phyloP scores from a whole-genome alignment of 2,113 vertebrate genomes.

The Eurystomus gularis region DNA sequence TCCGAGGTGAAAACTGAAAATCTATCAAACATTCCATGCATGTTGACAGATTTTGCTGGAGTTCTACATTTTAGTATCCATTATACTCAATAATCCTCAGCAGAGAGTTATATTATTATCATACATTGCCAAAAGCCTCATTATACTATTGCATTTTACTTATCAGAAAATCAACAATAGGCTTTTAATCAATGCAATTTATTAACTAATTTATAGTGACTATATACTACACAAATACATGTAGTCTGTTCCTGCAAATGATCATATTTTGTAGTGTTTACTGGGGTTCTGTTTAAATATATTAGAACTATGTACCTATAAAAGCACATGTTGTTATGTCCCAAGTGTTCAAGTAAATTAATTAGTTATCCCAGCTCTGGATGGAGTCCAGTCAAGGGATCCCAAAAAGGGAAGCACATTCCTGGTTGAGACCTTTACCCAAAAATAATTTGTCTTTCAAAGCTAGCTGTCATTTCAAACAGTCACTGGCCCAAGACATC shows the following conservation, averaged over 20 bases:
- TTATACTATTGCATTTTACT: neutral
- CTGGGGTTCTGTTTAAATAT: neutral
- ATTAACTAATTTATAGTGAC: no score
- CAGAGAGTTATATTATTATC: neutral
- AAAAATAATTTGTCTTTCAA: neutral
- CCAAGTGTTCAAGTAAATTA: neutral
- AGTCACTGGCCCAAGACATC: neutral
- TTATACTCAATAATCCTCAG: neutral
- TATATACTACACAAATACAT: neutral
- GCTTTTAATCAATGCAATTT: neutral
- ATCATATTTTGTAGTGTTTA: neutral
- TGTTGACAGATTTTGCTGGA: neutral
- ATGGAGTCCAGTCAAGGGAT: neutral
- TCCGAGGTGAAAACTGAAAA: neutral
- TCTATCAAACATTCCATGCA: neutral
- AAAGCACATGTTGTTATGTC: neutral
- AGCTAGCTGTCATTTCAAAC: neutral
- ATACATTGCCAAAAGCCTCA: neutral
- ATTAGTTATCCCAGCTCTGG: neutral
- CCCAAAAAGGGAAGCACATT: neutral
- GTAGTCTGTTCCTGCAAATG: neutral
- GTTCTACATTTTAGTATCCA: neutral
- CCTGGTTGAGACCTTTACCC: neutral
- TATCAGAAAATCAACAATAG: neutral
- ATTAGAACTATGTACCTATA: neutral